Evolutionary conservation across 2,888 invertebrate species (phyloP), one percentile per base, ranked within the genome.

Genomic region (Stegophylla sp.): DNA sequence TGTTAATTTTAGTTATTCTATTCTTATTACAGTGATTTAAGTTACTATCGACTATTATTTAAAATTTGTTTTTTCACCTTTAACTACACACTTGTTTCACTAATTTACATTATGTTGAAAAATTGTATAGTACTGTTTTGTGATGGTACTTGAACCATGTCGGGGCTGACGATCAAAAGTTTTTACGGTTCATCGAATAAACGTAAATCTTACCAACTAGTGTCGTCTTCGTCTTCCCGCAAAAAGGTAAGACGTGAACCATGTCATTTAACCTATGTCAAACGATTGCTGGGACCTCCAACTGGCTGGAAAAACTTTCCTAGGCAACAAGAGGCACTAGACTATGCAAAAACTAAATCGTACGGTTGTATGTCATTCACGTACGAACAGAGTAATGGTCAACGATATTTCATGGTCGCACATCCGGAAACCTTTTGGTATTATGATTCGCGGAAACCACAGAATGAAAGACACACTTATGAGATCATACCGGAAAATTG

Each of bases 401-500:
- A 83, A 67, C 85, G 88, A 45, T 84, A 85, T 64, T 88, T 88
- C 83, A 84, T 88, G 15, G 88, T 87, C 2, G 86, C 87, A 9
- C 87, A 88, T 85, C 88, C 88, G 0, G 85, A 86, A 83, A 85
- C 86, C 15, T 88, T 87, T 83, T 88, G 88, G 88, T 85, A 85
- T 83, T 84, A 86, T 82, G 86, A 86, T 77, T 83, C 84, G 17
- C 83, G 84, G 34, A 84, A 84, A 59, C 82, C 84, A 7, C 75
- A 83, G 0, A 84, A 86, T 53, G 73, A 85, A 23, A 85, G 87
- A 83, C 87, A 87, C 77, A 85, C 87, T 0, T 89, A 88, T 84
- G 89, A 89, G 86, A 87, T 89, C 5, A 88, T 89, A 82, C 85
- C 86, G 20, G 87, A 88, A 84, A 86, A 86, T 83, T 83, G 86